phyloP scores from a whole-genome alignment of 2,113 vertebrate genomes.

The Puffinus mauretanicus region DNA sequence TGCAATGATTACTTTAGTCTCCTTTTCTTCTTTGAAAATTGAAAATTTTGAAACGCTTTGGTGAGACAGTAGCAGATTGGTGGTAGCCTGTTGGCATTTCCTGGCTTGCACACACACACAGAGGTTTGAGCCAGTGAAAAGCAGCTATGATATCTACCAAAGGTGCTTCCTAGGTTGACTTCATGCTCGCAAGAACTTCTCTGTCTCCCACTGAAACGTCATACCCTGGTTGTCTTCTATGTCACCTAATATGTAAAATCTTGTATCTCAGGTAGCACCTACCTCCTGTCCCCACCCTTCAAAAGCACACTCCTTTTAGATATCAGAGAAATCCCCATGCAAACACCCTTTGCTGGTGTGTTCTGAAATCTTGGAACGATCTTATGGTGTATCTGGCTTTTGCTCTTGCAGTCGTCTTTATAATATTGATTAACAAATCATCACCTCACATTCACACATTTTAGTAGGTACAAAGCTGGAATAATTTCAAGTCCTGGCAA shows the following conservation, averaged over 20 bases:
- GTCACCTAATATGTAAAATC: neutral
- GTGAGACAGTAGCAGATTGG: neutral
- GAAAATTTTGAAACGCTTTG: neutral
- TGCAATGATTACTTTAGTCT: neutral
- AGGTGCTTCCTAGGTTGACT: neutral
- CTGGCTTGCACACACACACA: neutral
- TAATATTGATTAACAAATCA: neutral
- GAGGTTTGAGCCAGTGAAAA: neutral
- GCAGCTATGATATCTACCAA: neutral
- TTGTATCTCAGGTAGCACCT: neutral
- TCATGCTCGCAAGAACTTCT: neutral
- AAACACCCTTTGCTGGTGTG: neutral
- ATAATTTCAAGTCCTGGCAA: neutral
- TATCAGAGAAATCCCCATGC: neutral
- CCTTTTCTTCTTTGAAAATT: neutral
- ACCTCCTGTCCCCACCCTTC: accelerated
- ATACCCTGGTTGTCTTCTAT: neutral
- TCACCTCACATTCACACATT: neutral
- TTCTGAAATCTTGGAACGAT: neutral
- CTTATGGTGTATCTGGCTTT: neutral
- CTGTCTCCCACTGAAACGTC: neutral
- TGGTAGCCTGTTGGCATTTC: neutral
- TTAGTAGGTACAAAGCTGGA: neutral
- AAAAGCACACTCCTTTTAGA: neutral
- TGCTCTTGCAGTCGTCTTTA: accelerated